Evolutionary conservation across 2,888 invertebrate genomes (phyloP), one percentile per base, ranked within the genome.

Genomic region (Ornithoptera alexandrae): DNA sequence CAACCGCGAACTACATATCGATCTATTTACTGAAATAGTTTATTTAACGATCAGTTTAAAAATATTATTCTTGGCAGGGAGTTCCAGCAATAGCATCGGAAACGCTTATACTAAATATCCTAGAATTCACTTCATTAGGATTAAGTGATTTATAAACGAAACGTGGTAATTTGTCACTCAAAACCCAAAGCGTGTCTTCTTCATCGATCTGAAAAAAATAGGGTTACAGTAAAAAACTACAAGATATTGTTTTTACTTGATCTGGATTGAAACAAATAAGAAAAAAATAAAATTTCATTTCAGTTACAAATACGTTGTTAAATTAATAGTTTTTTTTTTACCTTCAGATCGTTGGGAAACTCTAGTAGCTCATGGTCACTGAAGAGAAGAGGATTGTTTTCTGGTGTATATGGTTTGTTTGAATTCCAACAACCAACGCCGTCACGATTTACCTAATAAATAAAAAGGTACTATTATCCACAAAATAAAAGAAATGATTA

Each of bases 361-460:
- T 96, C 93, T 72, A 96, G 87, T 10, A 94, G 93, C 56, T 93
- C 92, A n/a, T 95, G 93, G 79, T 97, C 96, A 65, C 93, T 94
- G 71, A 95, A 94, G 12, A 96, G 93, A 0, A 96, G 87, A 0
- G 94, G 95, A 79, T 95, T 93, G 79, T 94, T 96, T 62, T 95
- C 94, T 0, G 94, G 88, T 39, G 92, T 94, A 77, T 96, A 94
- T 0, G 95, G 94, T 74, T 94, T 94, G 65, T 93, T 92, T 0
- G 94, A 93, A 81, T 97, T 97, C 97, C 97, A 97, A 83, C 97
- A 97, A 1, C 95, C 96, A 2, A 97, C 93, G 0, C 95, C 96
- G 79, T 97, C 95, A 77, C 94, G 95, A 81, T 96, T 96, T 53
- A 96, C 91, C 87, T 94, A 85, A 36, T 77, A 78, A 59, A 61